These are phyloP conservation scores for Syngnathus rostellatus DNA, from an alignment of 2,797 vertebrate genomes.

Conservation along the genomic window DNA sequence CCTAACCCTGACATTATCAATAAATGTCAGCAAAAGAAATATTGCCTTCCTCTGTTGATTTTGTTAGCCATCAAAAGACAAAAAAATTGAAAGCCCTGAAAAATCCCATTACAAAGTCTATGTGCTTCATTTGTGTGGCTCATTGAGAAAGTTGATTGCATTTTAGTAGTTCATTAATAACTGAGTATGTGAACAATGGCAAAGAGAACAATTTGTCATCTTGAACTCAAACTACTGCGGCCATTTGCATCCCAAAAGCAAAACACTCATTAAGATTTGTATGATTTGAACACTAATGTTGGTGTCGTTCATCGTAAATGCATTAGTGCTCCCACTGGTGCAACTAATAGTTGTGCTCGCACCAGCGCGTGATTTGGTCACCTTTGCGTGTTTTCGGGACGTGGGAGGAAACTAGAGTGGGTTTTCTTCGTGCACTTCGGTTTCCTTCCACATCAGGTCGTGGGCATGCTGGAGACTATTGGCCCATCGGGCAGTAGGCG, in stretches of 20 bases:
- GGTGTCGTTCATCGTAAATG: neutral
- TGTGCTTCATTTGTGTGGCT: slow-evolving; percentile 59
- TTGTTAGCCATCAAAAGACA: slow-evolving; percentile 10
- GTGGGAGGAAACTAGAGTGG: no score
- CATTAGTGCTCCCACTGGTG: neutral
- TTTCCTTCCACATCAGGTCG: no score
- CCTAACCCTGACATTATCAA: neutral
- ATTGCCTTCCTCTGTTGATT: neutral
- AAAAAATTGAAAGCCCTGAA: slow-evolving; percentile 40
- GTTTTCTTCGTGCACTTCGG: no score
- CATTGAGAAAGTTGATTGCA: slow-evolving; percentile 63
- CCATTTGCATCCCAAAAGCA: neutral
- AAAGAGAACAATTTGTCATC: slow-evolving; percentile 54
- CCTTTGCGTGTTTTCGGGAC: no score
- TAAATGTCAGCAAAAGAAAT: neutral
- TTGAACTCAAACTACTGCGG: slow-evolving; percentile 32
- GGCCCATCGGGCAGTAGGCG: no score
- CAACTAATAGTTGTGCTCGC: no score
- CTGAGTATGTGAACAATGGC: slow-evolving; percentile 58
- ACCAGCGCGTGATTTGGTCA: no score
- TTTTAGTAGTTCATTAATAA: slow-evolving; percentile 68
- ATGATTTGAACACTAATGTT: neutral
- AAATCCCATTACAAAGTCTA: slow-evolving; percentile 61
- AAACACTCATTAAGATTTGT: neutral
- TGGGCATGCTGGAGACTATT: no score